phyloP scores from a whole-genome alignment of 2,888 invertebrate species.

The Didymodactylos carnosus region DNA sequence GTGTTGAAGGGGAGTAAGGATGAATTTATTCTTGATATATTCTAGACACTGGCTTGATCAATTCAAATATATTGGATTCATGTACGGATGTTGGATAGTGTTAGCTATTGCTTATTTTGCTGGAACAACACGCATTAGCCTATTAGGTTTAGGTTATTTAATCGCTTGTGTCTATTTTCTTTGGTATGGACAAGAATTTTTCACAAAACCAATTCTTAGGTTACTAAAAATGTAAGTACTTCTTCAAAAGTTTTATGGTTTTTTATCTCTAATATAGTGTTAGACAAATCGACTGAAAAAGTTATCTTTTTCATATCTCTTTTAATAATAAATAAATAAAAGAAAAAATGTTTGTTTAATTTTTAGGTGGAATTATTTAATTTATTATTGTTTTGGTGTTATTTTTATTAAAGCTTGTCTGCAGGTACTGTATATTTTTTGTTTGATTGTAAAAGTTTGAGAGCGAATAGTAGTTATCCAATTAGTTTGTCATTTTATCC shows the following conservation, averaged over 20 bases:
- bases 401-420: slow-evolving; percentile 66
- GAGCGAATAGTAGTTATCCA: too few relatives aligned
- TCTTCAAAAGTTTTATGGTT: not conserved
- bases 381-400: slow-evolving; percentile 71
- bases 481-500: too few relatives aligned
- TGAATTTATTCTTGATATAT: too few relatives aligned
- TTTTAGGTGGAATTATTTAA: slow-evolving; percentile 57
- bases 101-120: slow-evolving; percentile 82
- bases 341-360: too few relatives aligned
- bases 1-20: too few relatives aligned
- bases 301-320: too few relatives aligned
- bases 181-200: slow-evolving; percentile 94
- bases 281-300: too few relatives aligned
- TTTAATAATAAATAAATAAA: too few relatives aligned
- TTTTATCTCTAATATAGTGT: not conserved
- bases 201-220: slow-evolving; percentile 48
- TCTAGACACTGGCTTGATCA: slow-evolving; percentile 75
- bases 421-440: too few relatives aligned
- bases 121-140: slow-evolving; percentile 73
- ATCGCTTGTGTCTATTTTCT: slow-evolving; percentile 83
- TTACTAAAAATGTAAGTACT: not conserved
- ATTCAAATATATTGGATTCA: slow-evolving; percentile 61
- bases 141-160: slow-evolving; percentile 84
- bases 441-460: too few relatives aligned
- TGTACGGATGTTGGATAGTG: slow-evolving; percentile 83